These are phyloP conservation scores for Artibeus jamaicensis DNA, from an alignment of 2,797 vertebrate species.

Conservation along the genomic window DNA sequence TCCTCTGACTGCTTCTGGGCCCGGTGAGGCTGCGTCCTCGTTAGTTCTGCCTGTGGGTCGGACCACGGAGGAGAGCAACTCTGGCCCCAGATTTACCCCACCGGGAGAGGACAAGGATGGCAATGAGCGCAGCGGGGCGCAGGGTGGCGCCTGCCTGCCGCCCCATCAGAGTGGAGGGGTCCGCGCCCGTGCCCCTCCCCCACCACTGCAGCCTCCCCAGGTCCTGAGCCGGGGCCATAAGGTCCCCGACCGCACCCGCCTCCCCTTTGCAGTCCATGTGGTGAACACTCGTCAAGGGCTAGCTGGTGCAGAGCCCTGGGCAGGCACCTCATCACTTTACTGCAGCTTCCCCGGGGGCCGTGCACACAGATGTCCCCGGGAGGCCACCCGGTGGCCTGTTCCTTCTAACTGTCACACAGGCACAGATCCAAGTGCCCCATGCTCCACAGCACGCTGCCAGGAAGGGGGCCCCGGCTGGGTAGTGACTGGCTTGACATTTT, in stretches of 20 bases:
- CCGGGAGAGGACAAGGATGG: too few relatives aligned
- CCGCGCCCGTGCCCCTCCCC: too few relatives aligned
- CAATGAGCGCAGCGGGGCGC: too few relatives aligned
- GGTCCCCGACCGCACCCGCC: background rate
- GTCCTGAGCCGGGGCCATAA: fast-evolving
- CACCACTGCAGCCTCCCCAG: background rate
- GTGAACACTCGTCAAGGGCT: fast-evolving
- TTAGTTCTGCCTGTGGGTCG: too few relatives aligned
- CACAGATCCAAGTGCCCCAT: fast-evolving
- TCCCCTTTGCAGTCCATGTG: background rate
- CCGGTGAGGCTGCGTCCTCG: too few relatives aligned
- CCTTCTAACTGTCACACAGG: background rate
- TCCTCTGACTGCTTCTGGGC: too few relatives aligned
- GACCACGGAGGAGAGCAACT: too few relatives aligned
- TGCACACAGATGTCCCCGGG: background rate
- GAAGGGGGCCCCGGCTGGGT: background rate
- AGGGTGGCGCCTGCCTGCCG: too few relatives aligned
- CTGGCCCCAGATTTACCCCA: too few relatives aligned
- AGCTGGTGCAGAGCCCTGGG: background rate
- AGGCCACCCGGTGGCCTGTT: fast-evolving
- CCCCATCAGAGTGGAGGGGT: too few relatives aligned
- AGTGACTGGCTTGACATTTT: background rate
- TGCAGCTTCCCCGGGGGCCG: fast-evolving
- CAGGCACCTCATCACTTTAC: fast-evolving
- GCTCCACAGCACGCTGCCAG: fast-evolving